phyloP scores from a whole-genome alignment of 2,888 invertebrate species.

The Acanthacorydalis orientalis region DNA sequence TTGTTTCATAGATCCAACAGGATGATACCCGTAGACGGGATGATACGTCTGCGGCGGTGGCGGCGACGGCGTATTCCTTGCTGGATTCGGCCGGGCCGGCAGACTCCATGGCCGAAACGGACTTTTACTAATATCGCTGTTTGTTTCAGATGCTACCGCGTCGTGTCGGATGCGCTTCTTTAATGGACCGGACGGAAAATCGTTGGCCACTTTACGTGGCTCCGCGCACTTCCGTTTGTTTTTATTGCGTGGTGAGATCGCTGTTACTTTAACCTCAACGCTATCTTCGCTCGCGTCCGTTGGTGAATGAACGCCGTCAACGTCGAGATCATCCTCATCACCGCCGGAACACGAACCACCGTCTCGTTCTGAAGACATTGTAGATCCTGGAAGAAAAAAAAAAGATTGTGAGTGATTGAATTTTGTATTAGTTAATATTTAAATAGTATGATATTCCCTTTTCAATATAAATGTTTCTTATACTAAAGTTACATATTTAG shows the following conservation, averaged over 20 bases:
- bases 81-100: slow-evolving; percentile 12
- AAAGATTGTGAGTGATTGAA: not conserved
- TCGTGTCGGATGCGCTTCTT: slow-evolving; percentile 53
- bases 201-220: slow-evolving; percentile 40
- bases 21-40: slow-evolving; percentile 9
- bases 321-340: slow-evolving; percentile 43
- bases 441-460: too few species aligned
- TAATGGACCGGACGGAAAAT: slow-evolving; percentile 35
- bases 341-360: slow-evolving; percentile 60
- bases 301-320: slow-evolving; percentile 36
- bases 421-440: not conserved
- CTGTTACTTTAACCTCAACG: slow-evolving; percentile 42
- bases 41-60: slow-evolving; percentile 20
- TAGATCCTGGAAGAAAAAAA: slow-evolving; percentile 33
- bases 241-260: slow-evolving; percentile 34
- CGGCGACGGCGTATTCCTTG: slow-evolving; percentile 28
- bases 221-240: slow-evolving; percentile 53
- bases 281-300: slow-evolving; percentile 48
- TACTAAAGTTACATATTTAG: too few species aligned
- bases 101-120: slow-evolving; percentile 52
- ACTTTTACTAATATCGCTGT: slow-evolving; percentile 17
- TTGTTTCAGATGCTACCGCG: slow-evolving; percentile 17
- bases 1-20: slow-evolving; percentile 9
- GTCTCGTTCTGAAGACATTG: slow-evolving; percentile 37
- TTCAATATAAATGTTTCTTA: too few species aligned